phyloP scores from a whole-genome alignment of 2,888 invertebrate species.

The Drosophila atroscutellata region DNA sequence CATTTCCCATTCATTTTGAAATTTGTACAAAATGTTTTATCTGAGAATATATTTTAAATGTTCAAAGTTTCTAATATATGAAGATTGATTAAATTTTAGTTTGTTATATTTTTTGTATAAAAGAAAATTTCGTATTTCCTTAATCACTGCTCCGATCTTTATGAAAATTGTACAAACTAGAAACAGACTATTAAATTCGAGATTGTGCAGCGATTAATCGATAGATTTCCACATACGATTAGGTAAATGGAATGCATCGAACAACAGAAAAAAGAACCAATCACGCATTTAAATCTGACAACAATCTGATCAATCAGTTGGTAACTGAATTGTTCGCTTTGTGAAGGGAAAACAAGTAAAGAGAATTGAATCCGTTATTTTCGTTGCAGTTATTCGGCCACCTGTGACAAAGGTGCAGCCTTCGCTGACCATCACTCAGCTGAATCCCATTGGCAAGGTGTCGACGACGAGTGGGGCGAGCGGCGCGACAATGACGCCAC shows the following conservation, averaged over 20 bases:
- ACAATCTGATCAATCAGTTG: background rate
- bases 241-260: background rate
- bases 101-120: background rate
- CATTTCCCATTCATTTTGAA: background rate
- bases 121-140: background rate
- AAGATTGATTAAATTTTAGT: background rate
- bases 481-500: constrained; percentile 56
- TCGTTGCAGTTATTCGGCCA: constrained; percentile 77
- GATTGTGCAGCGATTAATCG: constrained; percentile 3
- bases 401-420: constrained; percentile 84
- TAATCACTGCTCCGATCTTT: background rate
- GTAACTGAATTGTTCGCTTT: background rate
- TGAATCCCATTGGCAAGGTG: constrained; percentile 82
- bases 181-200: background rate
- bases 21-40: background rate
- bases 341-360: background rate
- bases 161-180: background rate
- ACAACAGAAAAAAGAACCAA: background rate
- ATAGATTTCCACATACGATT: constrained; percentile 5
- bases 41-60: background rate
- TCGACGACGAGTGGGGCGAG: constrained; percentile 59
- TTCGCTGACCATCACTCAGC: constrained; percentile 84
- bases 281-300: background rate
- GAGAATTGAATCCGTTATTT: background rate
- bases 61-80: background rate